Evolutionary conservation across 2,113 vertebrate species (phyloP), one percentile per base, ranked within the genome.

Genomic region (Tretioscincus oriximinensis): DNA sequence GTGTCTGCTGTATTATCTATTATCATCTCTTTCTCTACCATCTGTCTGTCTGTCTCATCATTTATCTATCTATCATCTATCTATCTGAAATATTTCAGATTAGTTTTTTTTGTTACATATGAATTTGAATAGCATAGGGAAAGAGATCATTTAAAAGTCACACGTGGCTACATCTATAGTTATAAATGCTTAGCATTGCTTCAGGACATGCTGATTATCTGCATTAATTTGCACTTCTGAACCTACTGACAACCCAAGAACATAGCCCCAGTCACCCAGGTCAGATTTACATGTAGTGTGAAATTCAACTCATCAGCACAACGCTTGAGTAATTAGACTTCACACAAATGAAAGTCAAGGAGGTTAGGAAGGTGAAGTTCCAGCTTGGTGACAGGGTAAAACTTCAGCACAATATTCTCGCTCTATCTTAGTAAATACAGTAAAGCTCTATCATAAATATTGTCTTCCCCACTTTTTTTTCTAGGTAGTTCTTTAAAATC

Each of bases 281-380:
- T 83, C 76, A 83, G 70, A 76, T 81, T 81, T 76, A 81, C 80
- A 76, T 81, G 73, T 81, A 76, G 73, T 81, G 80, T 81, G 73
- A 83, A 83, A 83, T 83, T 78, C 70, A 73, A 7, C 64, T 83
- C 76, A 83, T 68, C 82, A 83, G 70, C 82, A 83, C 61, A 74
- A 68, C 9, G 63, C 70, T 74, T 61, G 49, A 78, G 64, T 83
- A 78, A 74, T 74, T 83, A 67, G 35, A 73, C 71, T 83, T 24
- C 54, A 83, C 54, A 83, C 31, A 78, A 73, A 78, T 74, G 82
- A 78, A 78, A 78, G 64, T 73, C 64, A 74, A 74, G 70, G 63
- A 63, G 51, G 76, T 61, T 78, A 66, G n/a, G 67, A 73, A 83
- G 76, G 76, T 83, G 51, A 78, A 73, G n/a, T 66, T 47, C 28